These are phyloP conservation scores for Heliconius eleuchia DNA, from an alignment of 1,140 invertebrate genomes.

Conservation along the genomic window DNA sequence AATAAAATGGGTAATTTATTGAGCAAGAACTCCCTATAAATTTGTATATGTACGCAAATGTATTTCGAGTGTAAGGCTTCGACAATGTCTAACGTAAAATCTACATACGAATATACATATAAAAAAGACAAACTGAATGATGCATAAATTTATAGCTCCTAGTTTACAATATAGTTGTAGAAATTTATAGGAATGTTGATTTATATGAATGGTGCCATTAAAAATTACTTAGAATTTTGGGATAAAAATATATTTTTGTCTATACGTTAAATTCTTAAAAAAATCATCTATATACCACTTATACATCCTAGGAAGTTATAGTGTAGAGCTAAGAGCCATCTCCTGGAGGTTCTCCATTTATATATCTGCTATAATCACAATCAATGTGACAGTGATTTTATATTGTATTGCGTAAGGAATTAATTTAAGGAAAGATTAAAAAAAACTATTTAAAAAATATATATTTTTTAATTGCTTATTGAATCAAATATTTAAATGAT, in stretches of 20 bases:
- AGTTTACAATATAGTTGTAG: not conserved
- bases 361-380: not conserved
- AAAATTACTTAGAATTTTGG: no score
- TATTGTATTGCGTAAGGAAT: no score
- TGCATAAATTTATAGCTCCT: not conserved
- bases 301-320: no score
- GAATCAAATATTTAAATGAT: no score
- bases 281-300: no score
- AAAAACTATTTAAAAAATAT: no score
- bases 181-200: not conserved
- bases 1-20: slow-evolving; percentile 1
- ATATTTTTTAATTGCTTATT: no score
- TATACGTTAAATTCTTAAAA: no score
- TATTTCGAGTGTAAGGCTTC: not conserved
- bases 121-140: slow-evolving; percentile 6
- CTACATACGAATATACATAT: not conserved
- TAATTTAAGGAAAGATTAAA: no score
- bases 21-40: not conserved
- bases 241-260: no score
- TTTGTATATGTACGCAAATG: not conserved
- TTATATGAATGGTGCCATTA: not conserved
- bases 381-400: no score
- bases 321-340: no score
- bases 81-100: not conserved
- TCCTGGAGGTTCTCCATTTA: not conserved